Evolutionary conservation across 2,888 invertebrate species (phyloP), one percentile per base, ranked within the genome.

Genomic region (Halictus ligatus): DNA sequence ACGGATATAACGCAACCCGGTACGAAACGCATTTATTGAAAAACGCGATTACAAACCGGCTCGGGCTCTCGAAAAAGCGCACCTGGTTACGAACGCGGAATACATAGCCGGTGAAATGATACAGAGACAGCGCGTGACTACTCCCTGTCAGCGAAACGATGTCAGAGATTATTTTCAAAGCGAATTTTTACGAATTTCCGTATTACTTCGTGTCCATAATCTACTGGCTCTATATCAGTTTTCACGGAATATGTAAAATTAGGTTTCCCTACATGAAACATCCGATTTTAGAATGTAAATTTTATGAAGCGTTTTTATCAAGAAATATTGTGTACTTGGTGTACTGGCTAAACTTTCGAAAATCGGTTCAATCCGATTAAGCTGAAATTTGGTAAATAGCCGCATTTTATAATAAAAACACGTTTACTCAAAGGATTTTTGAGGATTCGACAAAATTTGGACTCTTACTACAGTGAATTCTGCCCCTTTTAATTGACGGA

Each of bases 1-100:
- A n/a, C 74, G 74, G 79, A 76, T 80, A 73, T 84, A 82, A 81
- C 40, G 48, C 74, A 58, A 48, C 25, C 73, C 64, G n/a, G 76
- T 48, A 54, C 64, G 81, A 81, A 81, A 83, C 76, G 86, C 75
- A 72, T 83, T 83, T 86, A 83, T 86, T 71, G 84, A 86, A 86
- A 87, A 87, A 86, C 80, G 54, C 79, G 80, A 80, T 67, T 75
- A 75, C 84, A 15, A 40, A 13, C 29, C 29, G 50, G 58, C 40
- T n/a, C 40, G 75, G 71, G 50, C 60, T 67, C 64, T n/a, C 50
- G 48, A 50, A 73, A 73, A 73, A 48, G 74, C 74, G 74, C 18
- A 73, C 48, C 73, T 46, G 25, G 73, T 73, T 25, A 48, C 73
- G 18, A 73, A 73, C 46, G 25, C 46, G 71, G 13, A 25, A 46